Base-by-base conservation (phyloP, 2,797 vertebrate genomes). In the Macropodus opercularis region DNA sequence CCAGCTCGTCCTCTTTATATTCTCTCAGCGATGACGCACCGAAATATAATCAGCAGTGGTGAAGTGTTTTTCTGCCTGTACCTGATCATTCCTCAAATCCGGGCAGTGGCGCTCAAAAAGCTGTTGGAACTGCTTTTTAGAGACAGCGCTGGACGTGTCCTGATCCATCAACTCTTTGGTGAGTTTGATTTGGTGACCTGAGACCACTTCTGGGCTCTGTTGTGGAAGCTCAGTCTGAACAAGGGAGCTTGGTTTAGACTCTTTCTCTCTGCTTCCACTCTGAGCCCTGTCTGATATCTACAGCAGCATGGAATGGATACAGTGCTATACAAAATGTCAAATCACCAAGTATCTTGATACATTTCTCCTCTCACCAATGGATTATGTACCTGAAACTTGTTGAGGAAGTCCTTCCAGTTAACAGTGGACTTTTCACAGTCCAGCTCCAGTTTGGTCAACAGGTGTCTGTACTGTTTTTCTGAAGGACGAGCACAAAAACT, bases 11-110 rank as follows among this genome's bases (percentile, higher is more conserved):
- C 12, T 63, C 55, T 67, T 51, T 54, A 32, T 65, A 52, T 63
- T 34, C 24, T 41, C 36, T 39, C 35, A 62, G 17, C 55, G 19
- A 6, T 8, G 54, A 47, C 8, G 15, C 5, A 32, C 11, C 21
- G n/a, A 23, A 65, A 63, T 42, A 23, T 21, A 19, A 52, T 19
- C 47, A 49, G 48, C 21, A 22, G 42, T 2, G 21, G 12, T 8
- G 18, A 53, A 38, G 17, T 9, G 0, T 3, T 75, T 54, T 32
- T 44, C 24, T 55, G 17, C 24, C 34, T 52, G 83, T 79, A 93
- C 93, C 79, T 94, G 91, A n/a, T 93, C 73, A 3, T 92, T 85
- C 0, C 89, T 92, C 54, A 94, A 85, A 40, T 56, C 69, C 65
- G 87, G 85, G 63, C 93, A 72, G 3, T 90, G 64, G 15, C 3